Evolutionary conservation across 2,888 invertebrate genomes (phyloP).

Genomic region (Caprella mutica): DNA sequence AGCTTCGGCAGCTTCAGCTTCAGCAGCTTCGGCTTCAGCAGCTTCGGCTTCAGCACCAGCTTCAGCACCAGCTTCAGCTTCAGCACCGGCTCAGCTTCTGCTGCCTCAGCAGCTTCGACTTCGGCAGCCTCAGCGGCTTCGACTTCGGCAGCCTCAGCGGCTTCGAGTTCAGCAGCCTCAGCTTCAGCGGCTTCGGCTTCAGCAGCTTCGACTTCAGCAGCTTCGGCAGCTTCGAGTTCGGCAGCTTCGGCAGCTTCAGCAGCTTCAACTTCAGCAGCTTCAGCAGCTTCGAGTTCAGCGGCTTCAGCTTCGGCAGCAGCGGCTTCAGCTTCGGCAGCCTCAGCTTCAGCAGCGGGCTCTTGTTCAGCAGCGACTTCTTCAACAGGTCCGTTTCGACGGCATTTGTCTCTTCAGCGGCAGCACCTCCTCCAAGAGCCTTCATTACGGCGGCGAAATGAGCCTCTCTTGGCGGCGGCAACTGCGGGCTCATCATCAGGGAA

Average conservation of each 20-base stretch:
- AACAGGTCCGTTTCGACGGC: not conserved
- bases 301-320: not conserved
- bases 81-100: no score
- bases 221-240: conserved; percentile 3
- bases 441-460: conserved; percentile 10
- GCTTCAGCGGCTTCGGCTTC: conserved; percentile 2
- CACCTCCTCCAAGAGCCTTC: conserved; percentile 1
- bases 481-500: conserved; percentile 11
- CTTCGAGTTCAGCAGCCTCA: no score
- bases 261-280: conserved; percentile 5
- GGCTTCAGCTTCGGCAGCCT: conserved; percentile 1
- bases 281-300: not conserved
- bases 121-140: no score
- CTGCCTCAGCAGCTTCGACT: no score
- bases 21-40: no score
- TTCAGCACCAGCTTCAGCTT: no score
- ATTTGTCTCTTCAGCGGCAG: not conserved
- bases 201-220: conserved; percentile 1
- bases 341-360: not conserved
- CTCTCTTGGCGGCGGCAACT: conserved; percentile 6
- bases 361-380: no score
- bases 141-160: no score
- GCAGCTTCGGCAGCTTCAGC: conserved; percentile 8
- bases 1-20: no score
- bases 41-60: no score